Conservation (phyloP, 2,888 invertebrate species). For the Zele albiditarsus region DNA sequence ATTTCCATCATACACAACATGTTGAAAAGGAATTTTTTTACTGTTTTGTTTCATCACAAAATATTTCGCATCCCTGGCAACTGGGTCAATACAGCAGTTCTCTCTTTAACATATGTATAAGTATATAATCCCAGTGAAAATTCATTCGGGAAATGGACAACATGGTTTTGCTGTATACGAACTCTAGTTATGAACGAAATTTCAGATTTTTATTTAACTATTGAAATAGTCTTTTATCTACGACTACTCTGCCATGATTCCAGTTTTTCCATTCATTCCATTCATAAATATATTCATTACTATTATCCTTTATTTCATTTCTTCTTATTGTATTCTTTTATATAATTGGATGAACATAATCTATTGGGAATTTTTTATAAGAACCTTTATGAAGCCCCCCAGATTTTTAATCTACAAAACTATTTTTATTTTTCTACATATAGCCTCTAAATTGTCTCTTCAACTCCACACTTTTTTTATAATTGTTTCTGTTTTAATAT, state of each 20-base stretch:
- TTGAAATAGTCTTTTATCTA: slow-evolving; percentile 16
- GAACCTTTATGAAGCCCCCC: too few relatives aligned
- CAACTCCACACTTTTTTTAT: too few relatives aligned
- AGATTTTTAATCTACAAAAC: too few relatives aligned
- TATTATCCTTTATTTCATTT: background rate
- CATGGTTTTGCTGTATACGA: background rate
- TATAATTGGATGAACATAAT: too few relatives aligned
- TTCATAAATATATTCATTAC: slow-evolving; percentile 1
- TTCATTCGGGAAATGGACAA: slow-evolving; percentile 28
- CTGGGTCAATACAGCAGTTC: slow-evolving; percentile 13
- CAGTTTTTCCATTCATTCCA: background rate
- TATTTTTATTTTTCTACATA: too few relatives aligned
- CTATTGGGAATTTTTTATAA: too few relatives aligned
- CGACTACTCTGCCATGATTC: background rate
- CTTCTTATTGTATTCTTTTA: background rate
- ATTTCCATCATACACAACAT: background rate
- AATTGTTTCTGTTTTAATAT: too few relatives aligned
- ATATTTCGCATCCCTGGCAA: slow-evolving; percentile 20
- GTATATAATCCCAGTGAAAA: background rate
- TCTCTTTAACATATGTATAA: background rate
- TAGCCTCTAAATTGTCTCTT: too few relatives aligned
- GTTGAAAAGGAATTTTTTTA: background rate
- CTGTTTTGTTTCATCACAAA: background rate
- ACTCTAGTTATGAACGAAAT: slow-evolving; percentile 4
- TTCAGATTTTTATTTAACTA: slow-evolving; percentile 27